Evolutionary conservation across 64 coral and sea anemone species (phyloP).

Genomic region (Astreopora myriophthalma): DNA sequence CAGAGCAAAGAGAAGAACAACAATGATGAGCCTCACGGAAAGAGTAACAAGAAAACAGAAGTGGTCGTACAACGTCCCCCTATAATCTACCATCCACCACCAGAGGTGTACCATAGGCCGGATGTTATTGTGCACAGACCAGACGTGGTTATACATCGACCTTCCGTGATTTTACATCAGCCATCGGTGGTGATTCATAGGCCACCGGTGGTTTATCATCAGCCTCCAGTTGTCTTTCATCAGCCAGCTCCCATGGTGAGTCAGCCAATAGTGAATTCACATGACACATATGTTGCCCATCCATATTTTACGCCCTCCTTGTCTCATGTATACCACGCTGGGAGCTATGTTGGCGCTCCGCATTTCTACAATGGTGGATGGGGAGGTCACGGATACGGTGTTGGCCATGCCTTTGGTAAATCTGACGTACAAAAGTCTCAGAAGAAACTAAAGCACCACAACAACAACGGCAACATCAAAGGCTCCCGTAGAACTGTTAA

Average conservation of each 20-base stretch:
- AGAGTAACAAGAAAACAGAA: constrained; percentile 62
- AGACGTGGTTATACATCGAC: constrained; percentile 72
- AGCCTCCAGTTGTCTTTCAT: constrained; percentile 60
- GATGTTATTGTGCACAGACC: constrained; percentile 67
- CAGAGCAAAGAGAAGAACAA: not conserved
- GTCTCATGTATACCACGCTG: constrained; percentile 34
- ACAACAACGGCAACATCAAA: not conserved
- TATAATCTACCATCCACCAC: constrained; percentile 73
- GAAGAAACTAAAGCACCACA: not conserved
- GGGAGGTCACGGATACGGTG: constrained; percentile 21
- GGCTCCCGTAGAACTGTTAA: not conserved
- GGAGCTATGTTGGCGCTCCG: constrained; percentile 76
- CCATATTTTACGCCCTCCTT: constrained; percentile 60
- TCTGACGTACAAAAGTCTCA: constrained; percentile 5
- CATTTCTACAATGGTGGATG: constrained; percentile 61
- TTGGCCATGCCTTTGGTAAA: constrained; percentile 45
- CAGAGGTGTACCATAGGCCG: constrained; percentile 68
- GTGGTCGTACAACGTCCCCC: constrained; percentile 54
- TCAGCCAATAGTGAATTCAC: constrained; percentile 34
- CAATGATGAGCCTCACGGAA: not conserved
- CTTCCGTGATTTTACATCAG: constrained; percentile 71
- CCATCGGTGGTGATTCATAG: constrained; percentile 67
- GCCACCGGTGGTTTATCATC: constrained; percentile 65
- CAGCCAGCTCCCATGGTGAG: constrained; percentile 45
- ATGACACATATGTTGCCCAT: constrained; percentile 55